Percentiles rank a stretch among this genome's conserved stretches.
phyloP scores from a whole-genome alignment of 2,113 vertebrate genomes.

The Seriola quinqueradiata region DNA sequence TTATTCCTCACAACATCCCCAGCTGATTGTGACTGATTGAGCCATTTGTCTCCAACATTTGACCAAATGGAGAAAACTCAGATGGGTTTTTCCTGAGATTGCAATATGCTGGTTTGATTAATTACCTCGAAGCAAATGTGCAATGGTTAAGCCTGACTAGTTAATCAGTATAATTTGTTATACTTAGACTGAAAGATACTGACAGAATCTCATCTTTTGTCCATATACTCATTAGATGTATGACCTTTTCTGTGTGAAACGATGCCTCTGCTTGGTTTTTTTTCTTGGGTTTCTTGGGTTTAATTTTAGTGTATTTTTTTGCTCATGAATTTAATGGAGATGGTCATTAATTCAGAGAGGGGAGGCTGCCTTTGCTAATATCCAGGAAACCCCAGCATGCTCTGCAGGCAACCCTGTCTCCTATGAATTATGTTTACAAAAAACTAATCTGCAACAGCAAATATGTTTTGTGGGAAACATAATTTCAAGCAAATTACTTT shows the following conservation, averaged over 20 bases:
- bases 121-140: slow-evolving; percentile 41
- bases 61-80: slow-evolving; percentile 4
- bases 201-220: slow-evolving; percentile 18
- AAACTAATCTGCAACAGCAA: neutral
- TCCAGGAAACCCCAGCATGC: neutral
- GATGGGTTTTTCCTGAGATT: slow-evolving; percentile 17
- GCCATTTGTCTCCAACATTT: slow-evolving; percentile 14
- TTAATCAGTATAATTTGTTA: slow-evolving; percentile 54
- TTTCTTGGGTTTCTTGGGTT: neutral
- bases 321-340: neutral
- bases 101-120: slow-evolving; percentile 48
- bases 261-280: neutral
- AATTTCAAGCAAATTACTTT: neutral
- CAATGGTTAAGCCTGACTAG: slow-evolving; percentile 10
- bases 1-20: slow-evolving; percentile 16
- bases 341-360: neutral
- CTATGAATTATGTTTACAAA: neutral
- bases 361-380: neutral
- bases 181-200: slow-evolving; percentile 37
- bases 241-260: slow-evolving; percentile 4
- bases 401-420: too few species aligned
- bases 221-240: slow-evolving; percentile 7
- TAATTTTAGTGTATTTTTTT: neutral
- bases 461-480: neutral
- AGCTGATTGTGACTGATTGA: slow-evolving; percentile 34